phyloP scores from a whole-genome alignment of 2,797 vertebrate species.

The Hapalemur alaotrensis region DNA sequence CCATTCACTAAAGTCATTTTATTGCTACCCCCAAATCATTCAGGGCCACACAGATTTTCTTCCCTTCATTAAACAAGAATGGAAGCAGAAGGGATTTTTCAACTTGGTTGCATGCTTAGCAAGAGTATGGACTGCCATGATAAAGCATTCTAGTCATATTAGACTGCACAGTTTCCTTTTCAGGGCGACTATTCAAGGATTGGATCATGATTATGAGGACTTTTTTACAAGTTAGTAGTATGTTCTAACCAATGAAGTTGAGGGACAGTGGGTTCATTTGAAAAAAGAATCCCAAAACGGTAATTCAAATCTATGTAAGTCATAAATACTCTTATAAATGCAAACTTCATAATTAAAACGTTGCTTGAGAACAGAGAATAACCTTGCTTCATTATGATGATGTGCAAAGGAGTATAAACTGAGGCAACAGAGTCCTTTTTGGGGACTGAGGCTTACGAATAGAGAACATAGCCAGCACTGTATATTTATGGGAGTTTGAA shows the following conservation, averaged over 20 bases:
- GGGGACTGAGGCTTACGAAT: neutral
- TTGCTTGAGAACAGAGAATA: conserved; percentile 18
- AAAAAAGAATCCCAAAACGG: neutral
- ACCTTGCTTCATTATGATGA: neutral
- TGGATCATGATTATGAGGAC: neutral
- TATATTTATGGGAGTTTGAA: neutral
- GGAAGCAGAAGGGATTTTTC: neutral
- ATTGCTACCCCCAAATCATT: neutral
- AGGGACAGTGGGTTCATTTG: neutral
- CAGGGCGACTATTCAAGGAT: neutral
- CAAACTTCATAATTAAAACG: neutral
- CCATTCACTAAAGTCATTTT: neutral
- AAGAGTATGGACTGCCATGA: neutral
- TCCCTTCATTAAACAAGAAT: neutral
- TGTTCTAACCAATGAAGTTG: neutral
- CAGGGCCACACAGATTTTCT: neutral
- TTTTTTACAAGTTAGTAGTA: neutral
- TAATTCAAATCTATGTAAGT: neutral
- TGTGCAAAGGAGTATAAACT: neutral
- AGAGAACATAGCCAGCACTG: neutral
- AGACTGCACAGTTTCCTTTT: neutral
- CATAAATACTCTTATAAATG: neutral
- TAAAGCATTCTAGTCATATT: neutral
- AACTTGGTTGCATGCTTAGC: neutral
- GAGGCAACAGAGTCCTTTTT: neutral